phyloP scores from a whole-genome alignment of 1,140 invertebrate genomes.

The Fopius arisanus region DNA sequence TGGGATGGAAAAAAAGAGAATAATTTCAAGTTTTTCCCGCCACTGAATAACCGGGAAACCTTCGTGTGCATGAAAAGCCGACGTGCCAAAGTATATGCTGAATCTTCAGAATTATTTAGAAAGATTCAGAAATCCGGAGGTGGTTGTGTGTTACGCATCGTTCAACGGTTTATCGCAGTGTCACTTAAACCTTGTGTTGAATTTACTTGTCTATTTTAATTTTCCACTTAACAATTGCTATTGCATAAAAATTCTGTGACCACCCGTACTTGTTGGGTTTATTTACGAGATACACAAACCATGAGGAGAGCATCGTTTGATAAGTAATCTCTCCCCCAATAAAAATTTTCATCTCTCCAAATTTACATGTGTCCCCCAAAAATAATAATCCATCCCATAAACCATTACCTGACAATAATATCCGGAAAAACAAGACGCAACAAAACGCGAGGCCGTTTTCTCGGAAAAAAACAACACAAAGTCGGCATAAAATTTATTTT shows the following conservation, averaged over 20 bases:
- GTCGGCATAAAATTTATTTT: neutral
- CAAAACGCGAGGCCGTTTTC: neutral
- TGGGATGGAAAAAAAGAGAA: neutral
- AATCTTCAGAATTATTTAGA: constrained; percentile 44
- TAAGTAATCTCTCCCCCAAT: constrained; percentile 49
- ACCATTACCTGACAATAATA: neutral
- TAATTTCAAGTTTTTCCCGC: constrained; percentile 16
- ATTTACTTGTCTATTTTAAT: constrained; percentile 4
- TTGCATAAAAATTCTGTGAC: constrained; percentile 50
- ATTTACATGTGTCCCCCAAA: no score
- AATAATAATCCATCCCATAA: neutral
- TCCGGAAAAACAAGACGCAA: neutral
- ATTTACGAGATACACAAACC: constrained; percentile 32
- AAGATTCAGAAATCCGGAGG: constrained; percentile 48
- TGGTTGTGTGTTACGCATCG: constrained; percentile 44
- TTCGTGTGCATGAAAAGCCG: neutral
- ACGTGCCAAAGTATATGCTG: constrained; percentile 29
- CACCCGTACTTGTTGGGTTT: constrained; percentile 30
- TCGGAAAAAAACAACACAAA: neutral
- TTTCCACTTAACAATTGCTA: neutral
- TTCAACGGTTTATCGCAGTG: constrained; percentile 38
- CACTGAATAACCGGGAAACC: constrained; percentile 3
- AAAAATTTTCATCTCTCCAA: no score
- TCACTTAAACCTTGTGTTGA: constrained; percentile 7
- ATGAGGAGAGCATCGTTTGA: constrained; percentile 56